Base-by-base conservation (phyloP, 1,140 invertebrate genomes). In the Ganaspis sp. region DNA sequence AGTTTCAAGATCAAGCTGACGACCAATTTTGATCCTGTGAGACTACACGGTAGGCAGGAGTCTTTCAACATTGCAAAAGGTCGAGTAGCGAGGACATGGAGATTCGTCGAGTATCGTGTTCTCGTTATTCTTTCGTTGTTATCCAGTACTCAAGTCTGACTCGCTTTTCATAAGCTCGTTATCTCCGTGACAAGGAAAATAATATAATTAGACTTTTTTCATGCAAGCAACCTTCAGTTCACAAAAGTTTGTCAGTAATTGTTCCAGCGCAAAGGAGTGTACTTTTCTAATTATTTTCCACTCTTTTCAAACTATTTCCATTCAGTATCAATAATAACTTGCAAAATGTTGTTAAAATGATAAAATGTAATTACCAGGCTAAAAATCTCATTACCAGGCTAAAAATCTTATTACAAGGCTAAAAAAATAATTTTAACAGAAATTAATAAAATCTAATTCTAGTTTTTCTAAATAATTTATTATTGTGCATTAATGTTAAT, bases 171-270 rank as follows among this genome's bases (percentile, higher is more conserved):
- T 58, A 26, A 11, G 54, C 23, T 58, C 23, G 23, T 29, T 29
- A 29, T 58, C 23, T 26, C 23, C 11, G 23, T 26, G 54, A 15
- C 17, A 23, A 21, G 49, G 49, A 23, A 58, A 58, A 23, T 23
- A 23, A 58, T 58, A 26, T 58, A 58, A 58, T 58, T 58, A 58
- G 53, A 58, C 0, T 19, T 23, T 58, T 58, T 58, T 58, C 53
- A 58, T 58, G 9, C 6, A 58, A 11, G 3, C 42, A 49, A 1
- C 15, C 42, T 49, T 0, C 12, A 17, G 12, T 12, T 17, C 42
- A n/a, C 42, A 11, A 17, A 49, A 49, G 12, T 49, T 34, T 6
- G 29, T 34, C 0, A 49, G 12, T 6, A 17, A 1, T 6, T n/a
- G 0, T 49, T 49, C 17, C 1, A 12, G n/a, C n/a, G n/a, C n/a